These are phyloP conservation scores for Theristicus caerulescens DNA, from an alignment of 2,113 vertebrate genomes.

Conservation along the genomic window DNA sequence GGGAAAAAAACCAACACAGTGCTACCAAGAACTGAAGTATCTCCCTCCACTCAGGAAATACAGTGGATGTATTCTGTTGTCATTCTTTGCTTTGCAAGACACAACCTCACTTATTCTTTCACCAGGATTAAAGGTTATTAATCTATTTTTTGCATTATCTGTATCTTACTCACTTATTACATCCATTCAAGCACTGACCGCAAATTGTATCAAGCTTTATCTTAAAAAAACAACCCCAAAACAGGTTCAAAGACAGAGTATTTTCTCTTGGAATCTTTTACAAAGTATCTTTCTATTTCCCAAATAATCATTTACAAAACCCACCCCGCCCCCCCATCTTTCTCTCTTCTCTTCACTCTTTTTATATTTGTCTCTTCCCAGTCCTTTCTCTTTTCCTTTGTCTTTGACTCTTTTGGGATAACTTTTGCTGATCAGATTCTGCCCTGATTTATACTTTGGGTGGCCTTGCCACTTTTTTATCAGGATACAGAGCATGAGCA, in stretches of 20 bases:
- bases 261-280: not conserved
- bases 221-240: not conserved
- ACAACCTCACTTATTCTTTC: not conserved
- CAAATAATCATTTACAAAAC: not conserved
- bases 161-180: not conserved
- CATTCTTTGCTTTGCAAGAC: not conserved
- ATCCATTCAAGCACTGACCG: not conserved
- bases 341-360: not conserved
- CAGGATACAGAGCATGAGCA: not conserved
- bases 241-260: not conserved
- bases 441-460: not conserved
- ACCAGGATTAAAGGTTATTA: not conserved
- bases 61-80: not conserved
- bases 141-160: not conserved
- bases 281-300: not conserved
- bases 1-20: not conserved
- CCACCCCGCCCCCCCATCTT: rapidly evolving
- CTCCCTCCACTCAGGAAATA: not conserved
- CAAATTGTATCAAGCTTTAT: not conserved
- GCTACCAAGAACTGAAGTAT: not conserved
- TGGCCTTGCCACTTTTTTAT: not conserved
- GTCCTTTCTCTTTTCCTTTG: not conserved
- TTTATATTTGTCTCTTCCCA: not conserved
- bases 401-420: not conserved
- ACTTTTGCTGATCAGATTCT: not conserved